phyloP scores from a whole-genome alignment of 2,113 vertebrate genomes.

The Cromileptes altivelis region DNA sequence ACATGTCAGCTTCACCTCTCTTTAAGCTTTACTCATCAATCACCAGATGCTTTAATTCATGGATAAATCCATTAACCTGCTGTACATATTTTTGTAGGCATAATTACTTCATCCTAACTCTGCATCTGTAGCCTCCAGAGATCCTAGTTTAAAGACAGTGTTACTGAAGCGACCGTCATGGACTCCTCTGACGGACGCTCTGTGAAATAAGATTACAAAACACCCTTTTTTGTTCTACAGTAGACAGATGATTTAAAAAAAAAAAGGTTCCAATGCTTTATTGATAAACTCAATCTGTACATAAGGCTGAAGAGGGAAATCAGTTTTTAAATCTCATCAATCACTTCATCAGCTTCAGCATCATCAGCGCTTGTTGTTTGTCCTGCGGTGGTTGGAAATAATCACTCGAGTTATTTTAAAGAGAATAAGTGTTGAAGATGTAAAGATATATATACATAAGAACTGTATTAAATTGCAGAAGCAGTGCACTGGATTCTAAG shows the following conservation, averaged over 20 bases:
- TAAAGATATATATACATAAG: conserved; percentile 60
- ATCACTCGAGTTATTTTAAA: conserved; percentile 46
- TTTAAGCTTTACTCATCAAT: conserved; percentile 79
- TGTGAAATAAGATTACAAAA: conserved; percentile 8
- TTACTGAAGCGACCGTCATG: not conserved
- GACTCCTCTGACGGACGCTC: conserved; percentile 15
- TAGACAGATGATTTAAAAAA: conserved; percentile 18
- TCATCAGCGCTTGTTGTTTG: conserved; percentile 37
- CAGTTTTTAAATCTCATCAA: conserved; percentile 48
- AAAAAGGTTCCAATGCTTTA: conserved; percentile 71
- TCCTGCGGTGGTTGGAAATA: conserved; percentile 17
- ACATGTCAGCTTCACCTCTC: conserved; percentile 54
- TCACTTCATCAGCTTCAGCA: conserved; percentile 13
- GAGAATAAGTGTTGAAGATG: conserved; percentile 58
- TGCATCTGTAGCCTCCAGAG: conserved; percentile 64
- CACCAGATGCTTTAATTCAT: conserved; percentile 78
- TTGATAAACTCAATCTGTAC: conserved; percentile 48
- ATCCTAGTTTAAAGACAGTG: conserved; percentile 33
- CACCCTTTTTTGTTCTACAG: conserved; percentile 9
- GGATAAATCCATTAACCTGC: conserved; percentile 28
- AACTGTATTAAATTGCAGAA: conserved; percentile 75
- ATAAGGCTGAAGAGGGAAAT: conserved; percentile 32
- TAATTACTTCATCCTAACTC: conserved; percentile 13
- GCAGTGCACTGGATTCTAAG: conserved; percentile 84
- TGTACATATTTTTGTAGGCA: conserved; percentile 61